These are phyloP conservation scores for Anaspis maculata DNA, from an alignment of 2,888 invertebrate genomes.

Conservation along the genomic window DNA sequence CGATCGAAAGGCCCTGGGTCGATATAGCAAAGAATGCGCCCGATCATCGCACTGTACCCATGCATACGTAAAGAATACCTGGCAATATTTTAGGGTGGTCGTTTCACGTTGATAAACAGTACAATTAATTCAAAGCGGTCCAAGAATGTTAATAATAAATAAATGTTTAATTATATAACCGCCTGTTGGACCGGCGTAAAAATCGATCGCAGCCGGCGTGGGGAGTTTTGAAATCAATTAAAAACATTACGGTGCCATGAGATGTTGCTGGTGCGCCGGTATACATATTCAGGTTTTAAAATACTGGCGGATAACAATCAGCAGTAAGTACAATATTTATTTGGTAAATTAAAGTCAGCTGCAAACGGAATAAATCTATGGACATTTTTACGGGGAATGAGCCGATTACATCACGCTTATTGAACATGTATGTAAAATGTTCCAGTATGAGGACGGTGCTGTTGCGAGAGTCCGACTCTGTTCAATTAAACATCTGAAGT, in stretches of 20 bases:
- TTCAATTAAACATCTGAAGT: conserved; percentile 16
- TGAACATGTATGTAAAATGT: conserved; percentile 15
- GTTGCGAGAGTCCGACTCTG: conserved; percentile 12
- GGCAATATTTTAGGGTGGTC: conserved; percentile 15
- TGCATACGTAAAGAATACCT: conserved; percentile 7
- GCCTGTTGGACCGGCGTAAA: conserved; percentile 14
- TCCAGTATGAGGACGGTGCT: conserved; percentile 10
- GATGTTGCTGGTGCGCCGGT: neutral
- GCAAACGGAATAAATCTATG: conserved; percentile 11
- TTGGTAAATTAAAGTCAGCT: conserved; percentile 15
- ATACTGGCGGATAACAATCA: conserved; percentile 14
- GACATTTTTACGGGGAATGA: conserved; percentile 13
- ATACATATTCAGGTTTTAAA: conserved; percentile 11
- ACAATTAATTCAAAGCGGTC: conserved; percentile 10
- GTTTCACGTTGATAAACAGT: conserved; percentile 9
- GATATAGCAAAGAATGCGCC: too few species aligned
- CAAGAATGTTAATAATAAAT: conserved; percentile 16
- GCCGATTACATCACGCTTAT: conserved; percentile 17
- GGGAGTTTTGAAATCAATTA: conserved; percentile 12
- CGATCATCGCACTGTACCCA: conserved; percentile 23
- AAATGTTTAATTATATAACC: conserved; percentile 19
- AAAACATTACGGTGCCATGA: too few species aligned
- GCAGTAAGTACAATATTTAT: conserved; percentile 12
- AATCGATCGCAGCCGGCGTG: conserved; percentile 11
- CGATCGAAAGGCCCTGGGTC: too few species aligned